Base-by-base conservation (phyloP, 2,888 invertebrate species). In the Odontothrips loti region DNA sequence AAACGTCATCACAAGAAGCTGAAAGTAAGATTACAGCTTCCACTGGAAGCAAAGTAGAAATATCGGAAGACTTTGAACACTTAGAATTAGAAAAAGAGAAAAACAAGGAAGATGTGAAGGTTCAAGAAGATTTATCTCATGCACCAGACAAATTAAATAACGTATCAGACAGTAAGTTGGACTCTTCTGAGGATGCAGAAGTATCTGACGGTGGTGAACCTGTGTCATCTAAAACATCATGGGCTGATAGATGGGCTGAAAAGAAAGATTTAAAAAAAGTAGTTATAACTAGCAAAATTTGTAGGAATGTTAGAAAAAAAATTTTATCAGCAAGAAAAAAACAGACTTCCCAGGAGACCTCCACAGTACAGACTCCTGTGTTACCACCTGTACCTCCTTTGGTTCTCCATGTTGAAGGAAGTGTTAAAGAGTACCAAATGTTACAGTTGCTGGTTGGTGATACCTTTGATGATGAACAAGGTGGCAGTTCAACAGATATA, bases 201-300 rank as follows among this genome's bases (percentile, higher is more conserved):
- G 68, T 11, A 23, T 23, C 68, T 12, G 68, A 75, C 12, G 9
- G 23, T 9, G 68, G 9, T 75, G 68, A 75, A 12, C 27, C 68
- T 27, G 68, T 75, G n/a, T 51, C 78, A 68, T 51, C 29, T 17
- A 82, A 83, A 80, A 82, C 68, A 15, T 81, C 78, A 75, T 84
- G 84, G 84, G 82, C 83, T 29, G 82, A 82, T 79, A 82, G 84
- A 79, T 84, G 84, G 84, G 82, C 84, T 27, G 83, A 84, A 68
- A 85, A 84, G 43, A 83, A 84, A 79, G 83, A 83, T 78, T 84
- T 85, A 1, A 83, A 85, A 82, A 84, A 84, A 48, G 84, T 85
- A 43, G 83, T 85, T 47, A 83, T 82, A 48, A 84, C 84, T 11
- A 85, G 84, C 82, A 85, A 84, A 82, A 83, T 85, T 47, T 84